Base-by-base conservation (phyloP, 2,113 vertebrate genomes). In the Desmodus rotundus region DNA sequence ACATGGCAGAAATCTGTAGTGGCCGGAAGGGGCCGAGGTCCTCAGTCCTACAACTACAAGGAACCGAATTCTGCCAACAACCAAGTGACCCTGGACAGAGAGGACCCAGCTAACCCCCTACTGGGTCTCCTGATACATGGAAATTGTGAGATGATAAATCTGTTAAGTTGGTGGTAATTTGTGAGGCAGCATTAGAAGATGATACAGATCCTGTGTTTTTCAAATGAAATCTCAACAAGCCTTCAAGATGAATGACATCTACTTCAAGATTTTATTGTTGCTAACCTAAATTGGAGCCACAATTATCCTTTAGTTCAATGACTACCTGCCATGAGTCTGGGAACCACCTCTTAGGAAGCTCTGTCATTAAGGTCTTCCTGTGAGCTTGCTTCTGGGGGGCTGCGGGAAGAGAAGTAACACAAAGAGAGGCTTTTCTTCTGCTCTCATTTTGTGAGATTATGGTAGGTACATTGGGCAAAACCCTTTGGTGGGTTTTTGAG, bases 401-500 rank as follows among this genome's bases (percentile, higher is more conserved):
- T 13, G 92, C 84, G 67, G 92, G 97, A 97, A 98, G 96, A 96
- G 97, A 98, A 97, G 97, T 97, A 98, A 97, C 98, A 96, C 87
- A 96, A 98, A 98, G 97, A 96, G 97, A 97, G 93, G 91, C 36
- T 85, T 92, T 77, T 86, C 26, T 91, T 95, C 91, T 36, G 0
- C 74, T 97, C 94, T 91, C 74, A 36, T 97, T 98, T 97, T 97
- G 96, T 97, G 94, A 92, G 72, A 96, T 77, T 16, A 78, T 63
- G 15, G 54, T 67, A 38, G 41, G 97, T 96, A 98, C 93, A 95
- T 95, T 70, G 47, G 85, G 74, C 91, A 96, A 96, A 96, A 93
- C 91, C 89, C 68, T 95, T 96, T 96, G 54, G 97, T 31, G 77
- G 96, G 47, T 94, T 98, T 97, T 97, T 90, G 97, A 61, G 95